A percentile compares a stretch with the other conserved stretches of the same genome.
Evolutionary conservation across 2,888 invertebrate species (phyloP).

Genomic region (Chaitophorus viminalis): DNA sequence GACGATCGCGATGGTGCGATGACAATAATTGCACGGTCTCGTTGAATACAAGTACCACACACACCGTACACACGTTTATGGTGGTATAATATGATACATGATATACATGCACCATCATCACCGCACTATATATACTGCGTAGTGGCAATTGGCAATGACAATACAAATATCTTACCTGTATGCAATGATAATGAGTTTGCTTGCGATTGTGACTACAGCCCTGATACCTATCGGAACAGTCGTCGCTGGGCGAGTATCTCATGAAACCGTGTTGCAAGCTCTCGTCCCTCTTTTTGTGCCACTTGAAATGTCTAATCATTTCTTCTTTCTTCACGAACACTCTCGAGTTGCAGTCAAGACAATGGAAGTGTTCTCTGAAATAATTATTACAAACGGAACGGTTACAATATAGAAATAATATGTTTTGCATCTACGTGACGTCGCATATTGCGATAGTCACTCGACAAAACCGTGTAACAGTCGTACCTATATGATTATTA

Average conservation of each 20-base stretch:
- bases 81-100: too few relatives aligned
- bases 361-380: conserved; percentile 93
- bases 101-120: neutral
- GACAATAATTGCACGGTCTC: too few relatives aligned
- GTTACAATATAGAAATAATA: neutral
- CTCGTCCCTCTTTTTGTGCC: conserved; percentile 99
- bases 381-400: neutral
- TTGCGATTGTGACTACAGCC: conserved; percentile 90
- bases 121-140: neutral
- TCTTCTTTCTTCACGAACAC: conserved; percentile 99
- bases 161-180: conserved; percentile 74
- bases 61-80: too few relatives aligned
- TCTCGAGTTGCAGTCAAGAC: conserved; percentile 80
- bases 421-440: neutral
- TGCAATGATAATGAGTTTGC: conserved; percentile 97
- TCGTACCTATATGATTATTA: neutral
- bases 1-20: too few relatives aligned
- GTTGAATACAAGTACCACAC: too few relatives aligned
- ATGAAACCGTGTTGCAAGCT: conserved; percentile 95
- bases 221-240: conserved; percentile 86
- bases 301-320: conserved; percentile 98
- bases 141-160: neutral
- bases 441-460: neutral
- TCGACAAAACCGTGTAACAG: neutral
- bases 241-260: conserved; percentile 93